These are phyloP conservation scores for Poecile montanus DNA, from an alignment of 2,797 vertebrate species.

Conservation along the genomic window DNA sequence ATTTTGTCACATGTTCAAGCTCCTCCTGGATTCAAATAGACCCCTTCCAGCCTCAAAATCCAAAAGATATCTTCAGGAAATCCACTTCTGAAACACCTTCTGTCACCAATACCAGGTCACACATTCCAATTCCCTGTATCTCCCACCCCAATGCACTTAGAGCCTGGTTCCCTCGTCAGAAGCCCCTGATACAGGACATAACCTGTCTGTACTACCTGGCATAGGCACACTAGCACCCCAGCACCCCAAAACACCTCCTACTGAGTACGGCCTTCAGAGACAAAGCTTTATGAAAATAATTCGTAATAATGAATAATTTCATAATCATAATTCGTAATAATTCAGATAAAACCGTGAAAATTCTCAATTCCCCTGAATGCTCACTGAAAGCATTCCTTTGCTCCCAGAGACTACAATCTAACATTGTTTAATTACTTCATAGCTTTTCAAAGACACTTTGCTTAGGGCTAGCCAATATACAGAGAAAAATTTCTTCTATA, in stretches of 20 bases:
- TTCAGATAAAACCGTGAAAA: rapidly evolving
- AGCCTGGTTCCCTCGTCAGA: not conserved
- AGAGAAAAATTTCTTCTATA: not conserved
- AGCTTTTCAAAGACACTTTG: not conserved
- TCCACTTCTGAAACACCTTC: not conserved
- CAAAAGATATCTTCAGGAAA: not conserved
- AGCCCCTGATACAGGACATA: not conserved
- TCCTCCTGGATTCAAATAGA: not conserved
- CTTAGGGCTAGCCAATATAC: not conserved
- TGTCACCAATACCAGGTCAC: not conserved
- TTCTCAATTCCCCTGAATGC: not conserved
- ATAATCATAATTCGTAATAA: not conserved
- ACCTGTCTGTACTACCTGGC: no score
- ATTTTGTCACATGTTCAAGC: not conserved
- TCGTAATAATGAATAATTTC: not conserved
- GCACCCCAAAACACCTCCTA: not conserved
- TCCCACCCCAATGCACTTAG: not conserved
- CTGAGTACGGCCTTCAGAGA: not conserved
- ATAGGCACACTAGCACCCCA: not conserved
- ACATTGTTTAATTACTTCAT: not conserved
- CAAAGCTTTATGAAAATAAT: not conserved
- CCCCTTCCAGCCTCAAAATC: not conserved
- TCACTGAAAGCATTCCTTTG: not conserved
- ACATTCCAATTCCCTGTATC: not conserved
- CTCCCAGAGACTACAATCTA: not conserved